A percentile compares a stretch with the other conserved stretches of the same genome.
Conservation (phyloP, 2,113 vertebrate genomes). For the Zosterops japonicus region DNA sequence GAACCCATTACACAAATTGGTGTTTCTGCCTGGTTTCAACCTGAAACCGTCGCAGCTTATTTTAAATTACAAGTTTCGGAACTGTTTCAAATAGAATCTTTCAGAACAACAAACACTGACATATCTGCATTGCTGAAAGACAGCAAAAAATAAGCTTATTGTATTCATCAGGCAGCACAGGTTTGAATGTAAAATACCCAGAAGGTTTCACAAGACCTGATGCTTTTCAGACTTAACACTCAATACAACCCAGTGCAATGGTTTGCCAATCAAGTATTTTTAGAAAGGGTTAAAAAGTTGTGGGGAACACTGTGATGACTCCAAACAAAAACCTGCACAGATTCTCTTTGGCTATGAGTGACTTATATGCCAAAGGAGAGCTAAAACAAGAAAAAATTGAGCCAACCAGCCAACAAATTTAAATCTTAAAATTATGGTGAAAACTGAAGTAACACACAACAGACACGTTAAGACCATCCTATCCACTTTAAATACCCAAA, state of each 20-base stretch:
- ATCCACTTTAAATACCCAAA: not conserved
- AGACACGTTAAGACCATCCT: not conserved
- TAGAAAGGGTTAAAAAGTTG: not conserved
- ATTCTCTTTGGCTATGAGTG: not conserved
- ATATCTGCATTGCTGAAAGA: not conserved
- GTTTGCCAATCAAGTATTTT: not conserved
- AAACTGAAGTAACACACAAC: not conserved
- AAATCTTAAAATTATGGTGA: not conserved
- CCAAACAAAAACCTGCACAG: not conserved
- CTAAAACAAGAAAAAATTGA: not conserved
- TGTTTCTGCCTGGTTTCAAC: not conserved
- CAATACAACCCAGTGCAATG: not conserved
- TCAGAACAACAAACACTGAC: not conserved
- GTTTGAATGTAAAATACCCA: not conserved
- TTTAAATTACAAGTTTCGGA: not conserved
- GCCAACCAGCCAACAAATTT: not conserved
- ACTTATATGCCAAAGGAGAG: not conserved
- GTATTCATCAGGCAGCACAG: accelerated
- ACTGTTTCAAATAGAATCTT: not conserved
- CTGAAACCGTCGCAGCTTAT: not conserved
- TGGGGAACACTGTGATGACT: not conserved
- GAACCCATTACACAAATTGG: not conserved
- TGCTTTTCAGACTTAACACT: not conserved
- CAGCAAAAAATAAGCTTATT: not conserved
- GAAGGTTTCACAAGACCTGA: not conserved